A percentile compares a stretch with the other conserved stretches of the same genome.
Evolutionary conservation across 1,140 invertebrate species (phyloP).

Genomic region (Dufourea novaeangliae): DNA sequence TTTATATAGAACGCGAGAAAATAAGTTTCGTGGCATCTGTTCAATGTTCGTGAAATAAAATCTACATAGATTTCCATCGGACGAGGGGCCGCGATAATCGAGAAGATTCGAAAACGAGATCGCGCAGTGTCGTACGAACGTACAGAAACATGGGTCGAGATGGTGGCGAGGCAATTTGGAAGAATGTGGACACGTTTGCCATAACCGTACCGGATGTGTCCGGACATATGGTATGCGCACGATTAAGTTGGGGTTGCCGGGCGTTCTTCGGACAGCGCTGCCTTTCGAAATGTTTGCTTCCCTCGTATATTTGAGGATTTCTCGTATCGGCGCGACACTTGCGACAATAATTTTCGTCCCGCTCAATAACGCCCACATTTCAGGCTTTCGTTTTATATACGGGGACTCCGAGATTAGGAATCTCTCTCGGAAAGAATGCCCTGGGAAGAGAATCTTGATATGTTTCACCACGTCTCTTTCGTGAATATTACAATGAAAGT

Average conservation of each 20-base stretch:
- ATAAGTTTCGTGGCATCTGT: neutral
- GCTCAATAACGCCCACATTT: conserved; percentile 7
- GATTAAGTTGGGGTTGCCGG: conserved; percentile 57
- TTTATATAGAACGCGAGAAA: neutral
- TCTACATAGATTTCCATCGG: conserved; percentile 10
- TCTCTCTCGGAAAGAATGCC: neutral
- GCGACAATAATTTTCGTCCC: conserved; percentile 9
- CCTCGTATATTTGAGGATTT: conserved; percentile 15
- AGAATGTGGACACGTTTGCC: conserved; percentile 48
- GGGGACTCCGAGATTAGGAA: neutral
- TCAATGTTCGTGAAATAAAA: neutral
- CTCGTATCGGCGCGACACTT: conserved; percentile 9
- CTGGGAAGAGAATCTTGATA: neutral
- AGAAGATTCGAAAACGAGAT: conserved; percentile 30
- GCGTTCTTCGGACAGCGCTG: conserved; percentile 30
- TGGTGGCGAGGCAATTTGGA: conserved; percentile 53
- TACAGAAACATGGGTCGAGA: conserved; percentile 21
- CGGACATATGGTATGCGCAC: conserved; percentile 61
- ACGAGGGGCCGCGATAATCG: conserved; percentile 8
- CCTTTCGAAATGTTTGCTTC: conserved; percentile 6
- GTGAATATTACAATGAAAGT: too few relatives aligned
- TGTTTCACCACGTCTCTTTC: too few relatives aligned
- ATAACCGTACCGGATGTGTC: conserved; percentile 58
- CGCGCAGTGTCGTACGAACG: conserved; percentile 16
- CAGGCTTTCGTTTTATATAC: neutral